These are phyloP conservation scores for Mus caroli DNA, from an alignment of 2,797 vertebrate species.

Conservation along the genomic window DNA sequence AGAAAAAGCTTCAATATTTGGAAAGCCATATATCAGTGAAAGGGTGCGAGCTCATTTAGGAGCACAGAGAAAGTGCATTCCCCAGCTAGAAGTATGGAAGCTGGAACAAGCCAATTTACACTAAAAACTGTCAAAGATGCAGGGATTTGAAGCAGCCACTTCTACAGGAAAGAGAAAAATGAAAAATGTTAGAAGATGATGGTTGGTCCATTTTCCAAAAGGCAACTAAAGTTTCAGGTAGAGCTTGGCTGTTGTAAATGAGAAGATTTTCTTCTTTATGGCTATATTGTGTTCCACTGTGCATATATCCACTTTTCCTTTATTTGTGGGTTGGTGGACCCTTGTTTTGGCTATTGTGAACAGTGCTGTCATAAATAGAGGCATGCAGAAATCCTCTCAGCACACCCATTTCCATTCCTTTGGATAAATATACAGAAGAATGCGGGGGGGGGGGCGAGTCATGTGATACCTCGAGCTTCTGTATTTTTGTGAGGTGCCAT, in stretches of 20 bases:
- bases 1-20: not conserved
- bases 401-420: not conserved
- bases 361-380: not conserved
- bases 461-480: not conserved
- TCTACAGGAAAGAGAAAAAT: not conserved
- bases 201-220: conserved; percentile 50
- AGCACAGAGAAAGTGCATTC: not conserved
- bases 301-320: not conserved
- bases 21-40: not conserved
- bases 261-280: not conserved
- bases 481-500: not conserved
- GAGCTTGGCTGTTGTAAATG: not conserved
- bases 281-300: not conserved
- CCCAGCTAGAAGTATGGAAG: not conserved
- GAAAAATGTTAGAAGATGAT: not conserved
- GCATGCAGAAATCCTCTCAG: not conserved
- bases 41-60: not conserved
- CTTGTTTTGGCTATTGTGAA: not conserved
- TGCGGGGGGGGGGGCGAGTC: not conserved
- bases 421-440: not conserved
- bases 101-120: not conserved
- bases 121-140: not conserved
- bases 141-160: not conserved
- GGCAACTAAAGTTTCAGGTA: not conserved
- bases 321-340: not conserved